A percentile compares a stretch with the other conserved stretches of the same genome.
Conservation (phyloP, 2,888 invertebrate species). For the Boloria euphrosyne region DNA sequence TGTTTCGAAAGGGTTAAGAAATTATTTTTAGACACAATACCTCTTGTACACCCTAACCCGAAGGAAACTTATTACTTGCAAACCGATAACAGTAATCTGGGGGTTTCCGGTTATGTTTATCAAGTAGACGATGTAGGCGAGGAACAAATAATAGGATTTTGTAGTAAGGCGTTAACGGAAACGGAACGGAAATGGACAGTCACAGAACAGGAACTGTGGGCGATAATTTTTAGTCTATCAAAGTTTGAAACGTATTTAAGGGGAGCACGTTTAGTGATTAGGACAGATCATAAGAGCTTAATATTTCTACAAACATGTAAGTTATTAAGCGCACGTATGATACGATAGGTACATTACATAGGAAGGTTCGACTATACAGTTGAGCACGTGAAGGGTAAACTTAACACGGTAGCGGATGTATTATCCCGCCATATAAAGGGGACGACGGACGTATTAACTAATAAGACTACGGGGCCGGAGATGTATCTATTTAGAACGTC, state of each 20-base stretch:
- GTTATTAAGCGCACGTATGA: not conserved
- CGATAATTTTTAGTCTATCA: not conserved
- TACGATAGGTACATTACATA: not conserved
- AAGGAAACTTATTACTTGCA: not conserved
- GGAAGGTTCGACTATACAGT: not conserved
- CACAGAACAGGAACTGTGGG: not conserved
- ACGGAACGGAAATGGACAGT: not conserved
- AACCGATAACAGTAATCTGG: not conserved
- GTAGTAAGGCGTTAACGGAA: not conserved
- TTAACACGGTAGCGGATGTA: not conserved
- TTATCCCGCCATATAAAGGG: not conserved
- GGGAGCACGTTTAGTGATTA: not conserved
- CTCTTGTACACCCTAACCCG: not conserved
- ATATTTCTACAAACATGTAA: not conserved
- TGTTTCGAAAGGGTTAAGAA: conserved; percentile 40
- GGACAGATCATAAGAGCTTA: not conserved
- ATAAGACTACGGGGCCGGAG: not conserved
- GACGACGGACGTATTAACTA: not conserved
- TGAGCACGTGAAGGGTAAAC: not conserved
- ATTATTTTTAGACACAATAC: conserved; percentile 25
- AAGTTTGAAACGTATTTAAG: not conserved
- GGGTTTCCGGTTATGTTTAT: not conserved
- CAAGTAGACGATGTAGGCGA: not conserved
- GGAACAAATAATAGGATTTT: not conserved
- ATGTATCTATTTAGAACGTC: not conserved